Percentiles rank a stretch among this genome's conserved stretches.
Conservation (phyloP, 2,113 vertebrate species). For the Neomonachus schauinslandi region DNA sequence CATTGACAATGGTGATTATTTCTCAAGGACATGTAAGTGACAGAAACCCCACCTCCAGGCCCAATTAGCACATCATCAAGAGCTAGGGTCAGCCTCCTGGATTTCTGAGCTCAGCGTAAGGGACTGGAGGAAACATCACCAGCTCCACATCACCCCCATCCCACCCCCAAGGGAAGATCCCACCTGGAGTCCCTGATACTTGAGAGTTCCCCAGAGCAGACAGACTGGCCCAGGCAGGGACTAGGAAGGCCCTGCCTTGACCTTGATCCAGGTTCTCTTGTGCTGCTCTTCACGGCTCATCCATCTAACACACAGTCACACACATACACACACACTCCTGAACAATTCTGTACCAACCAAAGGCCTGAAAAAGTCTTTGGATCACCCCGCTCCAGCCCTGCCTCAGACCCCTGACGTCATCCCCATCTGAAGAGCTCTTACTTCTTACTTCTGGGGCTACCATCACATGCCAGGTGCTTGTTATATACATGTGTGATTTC, state of each 20-base stretch:
- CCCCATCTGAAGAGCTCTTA: neutral
- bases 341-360: neutral
- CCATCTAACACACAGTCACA: too few species aligned
- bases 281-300: neutral
- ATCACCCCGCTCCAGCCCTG: neutral
- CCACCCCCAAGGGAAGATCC: neutral
- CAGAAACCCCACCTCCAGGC: conserved; percentile 76
- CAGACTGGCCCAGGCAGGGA: neutral
- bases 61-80: conserved; percentile 70
- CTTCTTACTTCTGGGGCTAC: neutral
- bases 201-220: neutral
- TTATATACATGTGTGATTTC: neutral
- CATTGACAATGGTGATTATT: conserved; percentile 81
- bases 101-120: neutral
- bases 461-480: neutral
- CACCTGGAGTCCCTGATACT: neutral
- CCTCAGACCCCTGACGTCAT: neutral
- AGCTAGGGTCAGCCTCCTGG: conserved; percentile 37
- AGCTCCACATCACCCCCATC: too few species aligned
- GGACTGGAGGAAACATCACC: neutral
- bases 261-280: neutral
- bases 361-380: neutral
- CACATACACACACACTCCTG: too few species aligned
- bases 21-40: conserved; percentile 81
- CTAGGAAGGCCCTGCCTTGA: neutral